Evolutionary conservation across 92 coral and sea anemone genomes (phyloP).

Genomic region (Umimayanthus chanpuru): DNA sequence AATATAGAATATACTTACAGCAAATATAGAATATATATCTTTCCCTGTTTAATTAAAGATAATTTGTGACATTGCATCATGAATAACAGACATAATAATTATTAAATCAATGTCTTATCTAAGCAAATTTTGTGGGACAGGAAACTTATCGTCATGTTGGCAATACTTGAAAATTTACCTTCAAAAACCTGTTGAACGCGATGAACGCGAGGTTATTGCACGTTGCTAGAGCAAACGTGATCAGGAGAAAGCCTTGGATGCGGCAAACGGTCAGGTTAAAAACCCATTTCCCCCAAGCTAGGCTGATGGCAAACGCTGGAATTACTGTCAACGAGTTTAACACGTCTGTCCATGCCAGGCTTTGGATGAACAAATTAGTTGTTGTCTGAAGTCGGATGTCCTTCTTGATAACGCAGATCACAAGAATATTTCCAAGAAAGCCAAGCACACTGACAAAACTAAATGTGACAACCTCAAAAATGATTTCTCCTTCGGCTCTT

Average conservation of each 20-base stretch:
- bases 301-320: conserved; percentile 1
- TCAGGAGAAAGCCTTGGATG: conserved; percentile 5
- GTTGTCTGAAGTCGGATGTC: not conserved
- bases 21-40: too few relatives aligned
- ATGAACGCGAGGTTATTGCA: not conserved
- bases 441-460: not conserved
- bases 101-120: too few relatives aligned
- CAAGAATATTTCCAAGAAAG: not conserved
- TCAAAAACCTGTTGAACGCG: not conserved
- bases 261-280: not conserved
- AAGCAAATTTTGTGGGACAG: too few relatives aligned
- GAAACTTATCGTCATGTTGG: too few relatives aligned
- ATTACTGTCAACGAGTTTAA: not conserved
- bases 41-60: too few relatives aligned
- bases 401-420: conserved; percentile 2
- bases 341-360: conserved; percentile 9
- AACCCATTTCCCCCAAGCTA: not conserved
- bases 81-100: too few relatives aligned
- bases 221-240: not conserved
- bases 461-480: not conserved
- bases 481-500: not conserved
- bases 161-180: not conserved
- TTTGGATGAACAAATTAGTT: not conserved
- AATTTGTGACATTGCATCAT: too few relatives aligned
- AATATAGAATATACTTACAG: too few relatives aligned